A percentile compares a stretch with the other conserved stretches of the same genome.
Evolutionary conservation across 2,113 vertebrate genomes (phyloP).

Genomic region (Dendropsophus ebraccatus): DNA sequence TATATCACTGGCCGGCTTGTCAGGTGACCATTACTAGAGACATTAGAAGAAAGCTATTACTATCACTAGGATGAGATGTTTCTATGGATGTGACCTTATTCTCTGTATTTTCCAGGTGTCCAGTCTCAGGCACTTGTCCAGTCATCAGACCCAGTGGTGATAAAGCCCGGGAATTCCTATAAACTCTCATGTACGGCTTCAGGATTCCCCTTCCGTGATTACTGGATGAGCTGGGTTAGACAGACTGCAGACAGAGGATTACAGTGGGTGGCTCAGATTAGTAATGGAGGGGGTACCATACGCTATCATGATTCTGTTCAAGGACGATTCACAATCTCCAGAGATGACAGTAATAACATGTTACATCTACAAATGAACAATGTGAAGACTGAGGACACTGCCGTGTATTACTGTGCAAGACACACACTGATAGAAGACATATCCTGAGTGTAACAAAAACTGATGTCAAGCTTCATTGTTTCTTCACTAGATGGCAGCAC

Average conservation of each 20-base stretch:
- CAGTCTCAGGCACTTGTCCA: constrained; percentile 4
- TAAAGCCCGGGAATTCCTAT: no score
- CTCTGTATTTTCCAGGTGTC: constrained; percentile 47
- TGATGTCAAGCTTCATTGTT: no score
- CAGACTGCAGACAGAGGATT: constrained; percentile 16
- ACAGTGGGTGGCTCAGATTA: constrained; percentile 28
- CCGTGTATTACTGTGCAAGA: constrained; percentile 35
- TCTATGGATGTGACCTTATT: not conserved
- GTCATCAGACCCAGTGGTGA: no score
- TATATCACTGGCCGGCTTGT: not conserved
- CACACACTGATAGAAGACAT: no score
- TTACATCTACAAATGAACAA: constrained; percentile 35
- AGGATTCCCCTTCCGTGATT: constrained; percentile 13
- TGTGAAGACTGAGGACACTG: constrained; percentile 42
- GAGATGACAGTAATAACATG: constrained; percentile 19
- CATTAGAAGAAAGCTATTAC: no score
- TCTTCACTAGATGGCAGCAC: no score
- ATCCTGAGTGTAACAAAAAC: no score
- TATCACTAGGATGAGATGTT: no score
- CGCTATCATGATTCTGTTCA: constrained; percentile 54
- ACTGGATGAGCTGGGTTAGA: not conserved
- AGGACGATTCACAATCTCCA: constrained; percentile 52
- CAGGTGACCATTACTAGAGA: no score
- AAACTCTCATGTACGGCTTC: no score
- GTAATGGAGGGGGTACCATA: not conserved